Conservation (phyloP, 1,140 invertebrate genomes). For the Scaptomyza montana region DNA sequence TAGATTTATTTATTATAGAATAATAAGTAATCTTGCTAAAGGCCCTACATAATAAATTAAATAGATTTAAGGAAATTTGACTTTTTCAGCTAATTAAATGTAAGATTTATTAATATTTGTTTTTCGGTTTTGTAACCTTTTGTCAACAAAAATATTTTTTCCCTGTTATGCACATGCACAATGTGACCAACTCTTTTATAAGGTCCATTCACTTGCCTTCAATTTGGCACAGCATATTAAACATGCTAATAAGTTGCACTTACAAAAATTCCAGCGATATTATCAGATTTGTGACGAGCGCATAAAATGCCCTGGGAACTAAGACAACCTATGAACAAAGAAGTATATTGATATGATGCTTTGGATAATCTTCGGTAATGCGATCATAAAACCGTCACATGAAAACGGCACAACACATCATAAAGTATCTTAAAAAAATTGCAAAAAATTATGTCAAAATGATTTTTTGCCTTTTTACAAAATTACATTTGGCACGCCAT, state of each 20-base stretch:
- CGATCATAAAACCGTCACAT: constrained; percentile 73
- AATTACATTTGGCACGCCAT: constrained; percentile 74
- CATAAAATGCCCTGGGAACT: constrained; percentile 53
- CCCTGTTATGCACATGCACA: too few relatives aligned
- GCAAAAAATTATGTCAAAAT: constrained; percentile 65
- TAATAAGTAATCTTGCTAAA: too few relatives aligned
- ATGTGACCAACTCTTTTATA: constrained; percentile 19
- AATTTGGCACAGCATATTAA: constrained; percentile 31
- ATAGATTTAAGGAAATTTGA: too few relatives aligned
- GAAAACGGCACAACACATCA: constrained; percentile 62
- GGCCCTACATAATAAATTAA: too few relatives aligned
- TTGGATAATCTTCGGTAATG: constrained; percentile 50
- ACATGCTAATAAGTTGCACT: constrained; percentile 25
- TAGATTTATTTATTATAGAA: too few relatives aligned
- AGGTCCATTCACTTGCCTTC: constrained; percentile 3
- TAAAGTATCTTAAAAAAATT: constrained; percentile 53
- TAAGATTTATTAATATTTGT: not conserved
- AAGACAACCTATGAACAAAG: not conserved
- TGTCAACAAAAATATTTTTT: not conserved
- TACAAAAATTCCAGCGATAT: constrained; percentile 55
- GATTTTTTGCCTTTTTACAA: constrained; percentile 47
- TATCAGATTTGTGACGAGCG: constrained; percentile 38
- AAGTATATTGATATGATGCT: constrained; percentile 8
- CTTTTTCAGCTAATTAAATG: not conserved
- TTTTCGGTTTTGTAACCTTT: not conserved